phyloP scores from a whole-genome alignment of 30 jellyfish, hydroid and myxozoan species.

The Nemopilema nomurai region DNA sequence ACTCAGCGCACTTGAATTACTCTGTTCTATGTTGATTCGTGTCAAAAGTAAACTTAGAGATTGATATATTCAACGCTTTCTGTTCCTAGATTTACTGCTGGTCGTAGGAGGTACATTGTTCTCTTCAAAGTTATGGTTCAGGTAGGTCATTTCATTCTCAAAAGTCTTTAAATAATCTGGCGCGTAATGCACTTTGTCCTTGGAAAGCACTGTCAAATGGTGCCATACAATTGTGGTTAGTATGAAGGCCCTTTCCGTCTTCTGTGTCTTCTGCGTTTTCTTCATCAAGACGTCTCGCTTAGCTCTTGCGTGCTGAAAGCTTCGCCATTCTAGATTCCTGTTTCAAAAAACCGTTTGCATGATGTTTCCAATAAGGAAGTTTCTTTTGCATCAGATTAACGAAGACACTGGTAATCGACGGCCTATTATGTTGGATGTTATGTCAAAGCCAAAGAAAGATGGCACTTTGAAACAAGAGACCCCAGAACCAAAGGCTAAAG shows the following conservation, averaged over 20 bases:
- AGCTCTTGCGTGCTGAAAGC: no score
- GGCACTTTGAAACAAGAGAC: constrained; percentile 9
- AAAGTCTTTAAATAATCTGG: no score
- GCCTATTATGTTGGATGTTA: constrained; percentile 90
- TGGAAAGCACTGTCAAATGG: background rate
- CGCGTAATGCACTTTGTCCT: no score
- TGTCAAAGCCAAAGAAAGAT: constrained; percentile 46
- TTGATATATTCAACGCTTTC: background rate
- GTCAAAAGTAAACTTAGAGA: background rate
- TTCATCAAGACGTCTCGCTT: no score
- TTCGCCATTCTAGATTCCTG: no score
- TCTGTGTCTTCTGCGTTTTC: no score
- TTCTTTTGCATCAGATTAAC: constrained; percentile 53
- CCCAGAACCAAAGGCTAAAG: constrained; percentile 26
- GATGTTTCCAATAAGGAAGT: background rate
- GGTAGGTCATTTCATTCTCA: constrained; percentile 21
- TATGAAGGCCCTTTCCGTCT: no score
- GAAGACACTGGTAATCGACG: constrained; percentile 96
- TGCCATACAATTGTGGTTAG: background rate
- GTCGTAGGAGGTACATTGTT: constrained; percentile 90
- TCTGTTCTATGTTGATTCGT: background rate
- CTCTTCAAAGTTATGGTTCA: constrained; percentile 86
- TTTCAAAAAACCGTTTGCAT: background rate
- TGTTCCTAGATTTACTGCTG: constrained; percentile 82
- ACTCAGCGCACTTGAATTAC: no score